Evolutionary conservation across 2,797 vertebrate genomes (phyloP).

Genomic region (Gymnocypris eckloni): DNA sequence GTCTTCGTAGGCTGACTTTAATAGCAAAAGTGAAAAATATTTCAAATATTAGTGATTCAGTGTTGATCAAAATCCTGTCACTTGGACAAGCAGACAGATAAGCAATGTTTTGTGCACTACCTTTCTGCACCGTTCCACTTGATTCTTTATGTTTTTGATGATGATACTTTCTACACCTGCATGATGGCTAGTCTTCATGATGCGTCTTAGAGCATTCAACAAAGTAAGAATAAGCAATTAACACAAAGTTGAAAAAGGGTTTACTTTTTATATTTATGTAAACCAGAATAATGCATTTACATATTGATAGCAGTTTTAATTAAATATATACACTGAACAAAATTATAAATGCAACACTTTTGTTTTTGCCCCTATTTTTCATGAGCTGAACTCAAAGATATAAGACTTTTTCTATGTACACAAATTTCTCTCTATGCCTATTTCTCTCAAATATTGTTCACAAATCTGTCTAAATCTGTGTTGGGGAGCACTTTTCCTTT

Average conservation of each 20-base stretch:
- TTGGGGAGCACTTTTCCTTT: too few species aligned
- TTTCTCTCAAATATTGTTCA: too few species aligned
- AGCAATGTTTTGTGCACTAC: conserved; percentile 73
- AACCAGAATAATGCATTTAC: not conserved
- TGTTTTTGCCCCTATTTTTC: too few species aligned
- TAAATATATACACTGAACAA: not conserved
- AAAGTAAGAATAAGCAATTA: not conserved
- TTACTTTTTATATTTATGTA: conserved; percentile 5
- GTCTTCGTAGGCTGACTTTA: conserved; percentile 74
- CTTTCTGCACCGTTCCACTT: conserved; percentile 84
- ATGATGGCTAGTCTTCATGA: conserved; percentile 91
- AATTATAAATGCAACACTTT: too few species aligned
- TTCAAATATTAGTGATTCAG: not conserved
- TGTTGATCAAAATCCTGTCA: not conserved
- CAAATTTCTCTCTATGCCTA: too few species aligned
- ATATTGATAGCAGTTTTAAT: not conserved
- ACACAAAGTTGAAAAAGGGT: not conserved
- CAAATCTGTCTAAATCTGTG: too few species aligned
- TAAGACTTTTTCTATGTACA: too few species aligned
- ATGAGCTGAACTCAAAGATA: too few species aligned
- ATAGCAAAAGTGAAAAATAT: conserved; percentile 27
- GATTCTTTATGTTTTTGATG: conserved; percentile 92
- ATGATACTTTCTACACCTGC: conserved; percentile 89
- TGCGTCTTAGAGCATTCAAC: conserved; percentile 78
- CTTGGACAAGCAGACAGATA: not conserved